These are phyloP conservation scores for Drosophila kokeensis DNA, from an alignment of 2,888 invertebrate genomes.

Conservation along the genomic window DNA sequence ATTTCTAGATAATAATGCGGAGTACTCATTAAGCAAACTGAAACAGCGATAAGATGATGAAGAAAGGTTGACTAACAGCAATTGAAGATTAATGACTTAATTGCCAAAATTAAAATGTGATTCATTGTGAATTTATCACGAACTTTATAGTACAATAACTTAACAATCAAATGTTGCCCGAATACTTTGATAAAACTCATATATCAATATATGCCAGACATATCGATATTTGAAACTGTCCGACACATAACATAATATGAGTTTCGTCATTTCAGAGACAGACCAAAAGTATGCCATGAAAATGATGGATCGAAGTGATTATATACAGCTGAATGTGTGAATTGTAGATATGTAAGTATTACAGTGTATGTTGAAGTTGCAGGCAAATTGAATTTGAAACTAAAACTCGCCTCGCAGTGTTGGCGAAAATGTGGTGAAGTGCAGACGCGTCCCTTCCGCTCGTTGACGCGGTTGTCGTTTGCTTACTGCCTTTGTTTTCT, in stretches of 20 bases:
- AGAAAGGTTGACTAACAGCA: background rate
- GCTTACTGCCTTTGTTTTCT: slow-evolving; percentile 49
- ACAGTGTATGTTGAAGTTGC: slow-evolving; percentile 44
- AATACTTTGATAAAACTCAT: background rate
- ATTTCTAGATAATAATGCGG: background rate
- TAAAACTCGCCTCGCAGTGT: slow-evolving; percentile 68
- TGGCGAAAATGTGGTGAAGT: slow-evolving; percentile 79
- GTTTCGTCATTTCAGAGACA: background rate
- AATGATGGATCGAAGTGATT: slow-evolving; percentile 3
- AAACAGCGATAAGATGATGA: background rate
- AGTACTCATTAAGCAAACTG: background rate
- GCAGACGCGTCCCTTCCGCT: slow-evolving; percentile 61
- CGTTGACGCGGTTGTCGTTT: slow-evolving; percentile 58
- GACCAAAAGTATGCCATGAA: slow-evolving; percentile 60
- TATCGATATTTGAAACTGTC: background rate
- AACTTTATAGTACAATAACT: background rate
- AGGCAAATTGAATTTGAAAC: slow-evolving; percentile 55
- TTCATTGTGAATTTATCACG: background rate
- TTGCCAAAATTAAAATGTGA: background rate
- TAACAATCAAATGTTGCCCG: background rate
- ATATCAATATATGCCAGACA: background rate
- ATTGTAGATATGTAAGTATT: background rate
- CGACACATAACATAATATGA: background rate
- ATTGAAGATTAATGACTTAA: slow-evolving; percentile 1
- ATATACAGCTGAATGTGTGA: background rate